A percentile compares a stretch with the other conserved stretches of the same genome.
phyloP scores from a whole-genome alignment of 2,113 vertebrate species.

The Alosa alosa region DNA sequence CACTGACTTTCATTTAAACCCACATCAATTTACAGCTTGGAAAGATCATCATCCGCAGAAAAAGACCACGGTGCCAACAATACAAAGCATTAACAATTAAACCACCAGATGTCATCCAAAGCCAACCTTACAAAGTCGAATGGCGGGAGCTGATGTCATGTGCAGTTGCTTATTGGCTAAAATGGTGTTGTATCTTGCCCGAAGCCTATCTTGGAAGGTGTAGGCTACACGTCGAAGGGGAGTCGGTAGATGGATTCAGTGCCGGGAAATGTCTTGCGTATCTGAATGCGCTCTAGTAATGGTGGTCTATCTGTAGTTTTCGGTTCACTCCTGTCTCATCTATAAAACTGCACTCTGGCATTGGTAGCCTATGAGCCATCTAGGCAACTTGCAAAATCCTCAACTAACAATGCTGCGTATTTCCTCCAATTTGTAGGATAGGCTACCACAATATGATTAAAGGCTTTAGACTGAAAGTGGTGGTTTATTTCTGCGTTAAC shows the following conservation, averaged over 20 bases:
- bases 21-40: not conserved
- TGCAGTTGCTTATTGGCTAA: conserved; percentile 5
- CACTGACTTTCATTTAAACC: not conserved
- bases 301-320: not conserved
- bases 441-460: not conserved
- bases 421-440: not conserved
- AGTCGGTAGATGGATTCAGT: not conserved
- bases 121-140: not conserved
- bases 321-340: not conserved
- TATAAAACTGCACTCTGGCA: not conserved
- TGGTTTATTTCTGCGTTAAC: conserved; percentile 37
- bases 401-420: not conserved
- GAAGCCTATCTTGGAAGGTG: not conserved
- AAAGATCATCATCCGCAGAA: not conserved
- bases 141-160: not conserved
- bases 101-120: conserved; percentile 6
- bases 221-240: not conserved
- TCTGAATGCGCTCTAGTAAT: not conserved
- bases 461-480: not conserved
- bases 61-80: not conserved
- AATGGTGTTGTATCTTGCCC: not conserved
- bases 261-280: not conserved
- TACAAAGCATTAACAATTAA: not conserved
- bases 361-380: not conserved
- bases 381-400: not conserved